Evolutionary conservation across 1,140 invertebrate species (phyloP), one percentile per base, ranked within the genome.

Genomic region (Lepidostoma basale): DNA sequence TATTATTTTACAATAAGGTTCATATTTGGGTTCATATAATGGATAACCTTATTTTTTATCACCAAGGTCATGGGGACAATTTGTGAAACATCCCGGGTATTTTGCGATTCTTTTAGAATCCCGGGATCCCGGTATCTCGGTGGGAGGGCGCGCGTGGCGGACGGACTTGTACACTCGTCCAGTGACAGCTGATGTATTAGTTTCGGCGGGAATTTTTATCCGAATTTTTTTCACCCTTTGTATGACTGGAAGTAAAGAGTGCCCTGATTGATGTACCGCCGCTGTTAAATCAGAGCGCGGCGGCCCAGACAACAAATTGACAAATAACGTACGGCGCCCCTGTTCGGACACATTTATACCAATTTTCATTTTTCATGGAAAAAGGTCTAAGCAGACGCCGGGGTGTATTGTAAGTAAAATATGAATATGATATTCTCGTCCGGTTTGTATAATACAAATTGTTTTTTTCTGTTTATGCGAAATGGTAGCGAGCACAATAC

Each of bases 151-250:
- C n/a, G n/a, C n/a, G n/a, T n/a, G n/a, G n/a, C n/a, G n/a, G n/a
- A n/a, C n/a, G n/a, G n/a, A n/a, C n/a, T n/a, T n/a, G n/a, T n/a
- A n/a, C 52, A 39, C 8, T 36, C 28, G 28, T 16, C 28, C 16
- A 49, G n/a, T 62, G 67, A 69, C 67, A 69, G 67, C 63, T 66
- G 62, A 66, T 62, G 68, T 65, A 70, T 70, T 66, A 64, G 56
- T 62, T 44, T 22, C 30, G 45, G 20, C 63, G 33, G 12, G 42
- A 42, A 68, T 63, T 54, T 68, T 60, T 54, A 33, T 68, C 36
- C 30, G 28, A 49, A 23, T 56, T 62, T 65, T 56, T 65, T 56
- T 40, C 8, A 1, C 52, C 52, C 44, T 59, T 70, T 70, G 62
- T 67, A 47, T 42, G 63, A 45, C 14, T 36, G 40, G 40, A 64